Evolutionary conservation across 2,113 vertebrate species (phyloP).

Genomic region (Nesogale talazaci): DNA sequence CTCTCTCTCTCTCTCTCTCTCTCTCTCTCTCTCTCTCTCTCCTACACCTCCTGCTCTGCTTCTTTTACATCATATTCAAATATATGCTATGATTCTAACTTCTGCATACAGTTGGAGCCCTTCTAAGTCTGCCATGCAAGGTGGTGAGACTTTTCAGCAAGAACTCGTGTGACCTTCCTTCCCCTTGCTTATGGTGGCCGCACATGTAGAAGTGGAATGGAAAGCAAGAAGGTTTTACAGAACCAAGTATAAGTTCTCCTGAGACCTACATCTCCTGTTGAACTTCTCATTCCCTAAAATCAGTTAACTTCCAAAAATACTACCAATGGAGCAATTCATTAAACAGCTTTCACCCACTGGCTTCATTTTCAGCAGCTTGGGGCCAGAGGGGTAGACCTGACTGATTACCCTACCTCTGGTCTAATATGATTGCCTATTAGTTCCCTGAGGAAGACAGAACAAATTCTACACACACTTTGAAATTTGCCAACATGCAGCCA

Average conservation of each 20-base stretch:
- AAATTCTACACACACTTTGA: neutral
- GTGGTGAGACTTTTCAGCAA: neutral
- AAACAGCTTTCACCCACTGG: neutral
- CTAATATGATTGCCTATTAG: neutral
- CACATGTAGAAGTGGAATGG: neutral
- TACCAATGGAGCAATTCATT: neutral
- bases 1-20: neutral
- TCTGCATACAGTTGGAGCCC: neutral
- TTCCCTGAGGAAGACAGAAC: slow-evolving; percentile 2
- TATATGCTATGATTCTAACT: neutral
- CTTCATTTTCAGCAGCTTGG: neutral
- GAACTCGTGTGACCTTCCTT: neutral
- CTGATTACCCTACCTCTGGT: neutral
- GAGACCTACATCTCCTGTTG: neutral
- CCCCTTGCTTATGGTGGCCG: neutral
- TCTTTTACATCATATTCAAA: neutral
- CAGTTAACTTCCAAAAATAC: neutral
- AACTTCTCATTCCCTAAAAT: neutral
- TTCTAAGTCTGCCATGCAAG: neutral
- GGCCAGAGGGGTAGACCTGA: neutral
- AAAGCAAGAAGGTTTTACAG: neutral
- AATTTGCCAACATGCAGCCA: slow-evolving; percentile 31
- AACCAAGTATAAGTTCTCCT: neutral
- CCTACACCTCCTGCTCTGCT: neutral
- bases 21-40: neutral